These are phyloP conservation scores for Sebastes minor DNA, from an alignment of 2,797 vertebrate genomes.

Conservation along the genomic window DNA sequence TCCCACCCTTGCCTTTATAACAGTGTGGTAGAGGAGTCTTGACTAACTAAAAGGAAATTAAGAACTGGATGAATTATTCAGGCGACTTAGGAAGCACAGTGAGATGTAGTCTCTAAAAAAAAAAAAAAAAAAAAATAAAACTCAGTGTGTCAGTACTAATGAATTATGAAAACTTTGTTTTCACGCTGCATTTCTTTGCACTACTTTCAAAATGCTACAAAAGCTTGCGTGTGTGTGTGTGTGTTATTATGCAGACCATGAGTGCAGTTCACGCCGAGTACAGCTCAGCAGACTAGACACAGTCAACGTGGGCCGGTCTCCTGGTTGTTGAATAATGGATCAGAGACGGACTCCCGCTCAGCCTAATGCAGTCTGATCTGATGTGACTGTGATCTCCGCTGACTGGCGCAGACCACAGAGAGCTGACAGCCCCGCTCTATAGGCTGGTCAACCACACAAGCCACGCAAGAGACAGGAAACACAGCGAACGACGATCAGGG, in stretches of 20 bases:
- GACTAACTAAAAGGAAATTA: conserved; percentile 78
- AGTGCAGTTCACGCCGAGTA: conserved; percentile 78
- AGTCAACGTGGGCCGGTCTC: conserved; percentile 80
- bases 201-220: conserved; percentile 77
- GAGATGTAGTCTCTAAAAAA: conserved; percentile 59
- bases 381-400: conserved; percentile 81
- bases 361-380: conserved; percentile 83
- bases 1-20: conserved; percentile 69
- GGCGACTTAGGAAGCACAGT: conserved; percentile 60
- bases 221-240: conserved; percentile 38
- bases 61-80: conserved; percentile 78
- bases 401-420: conserved; percentile 78
- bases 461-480: conserved; percentile 24
- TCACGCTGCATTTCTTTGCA: conserved; percentile 79
- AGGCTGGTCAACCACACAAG: conserved; percentile 46
- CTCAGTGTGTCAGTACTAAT: conserved; percentile 72
- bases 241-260: conserved; percentile 74
- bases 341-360: conserved; percentile 80
- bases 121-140: conserved; percentile 39
- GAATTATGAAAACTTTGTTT: conserved; percentile 83
- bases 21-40: conserved; percentile 50
- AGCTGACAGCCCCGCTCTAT: conserved; percentile 68
- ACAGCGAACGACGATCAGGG: conserved; percentile 20
- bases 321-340: conserved; percentile 85
- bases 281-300: conserved; percentile 79